Base-by-base conservation (phyloP, 2,888 invertebrate genomes). In the Cantharis flavilabris region DNA sequence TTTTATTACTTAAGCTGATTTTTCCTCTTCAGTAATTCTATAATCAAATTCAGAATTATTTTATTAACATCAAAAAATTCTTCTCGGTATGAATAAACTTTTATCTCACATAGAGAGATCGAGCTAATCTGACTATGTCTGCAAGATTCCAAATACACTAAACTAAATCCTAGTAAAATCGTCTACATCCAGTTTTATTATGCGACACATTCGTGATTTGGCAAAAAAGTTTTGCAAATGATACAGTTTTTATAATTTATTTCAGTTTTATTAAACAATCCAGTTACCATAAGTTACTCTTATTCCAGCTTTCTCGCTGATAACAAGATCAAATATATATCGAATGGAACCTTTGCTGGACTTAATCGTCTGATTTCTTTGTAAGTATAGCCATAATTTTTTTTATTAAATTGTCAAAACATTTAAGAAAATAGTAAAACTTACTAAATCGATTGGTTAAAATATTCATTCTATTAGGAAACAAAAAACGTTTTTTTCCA, bases 271-370 rank as follows among this genome's bases (percentile, higher is more conserved):
- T 49, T 49, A 49, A 49, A 49, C 49, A 49, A 49, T 49, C 49
- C 49, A 49, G 49, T 49, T 49, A 49, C 10, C 16, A 49, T 23
- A 33, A 70, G 9, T 9, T 67, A 16, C 72, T 81, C 73, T 78
- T 76, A 71, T 87, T 86, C 5, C 86, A 91, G 91, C 81, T 90
- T 89, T 84, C 82, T 91, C 70, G 89, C 91, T 3, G 89, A 89
- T 77, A 91, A 91, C 85, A 85, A 85, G 16, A 84, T 91, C 70
- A 83, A 83, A 10, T 82, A 85, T 63, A 83, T 91, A 69, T 84
- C 85, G 62, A 88, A 88, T 16, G 86, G 86, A 62, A 89, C 89
- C n/a, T 91, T 91, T 80, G 86, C 85, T 70, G 88, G 89, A 80
- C 83, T 91, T 20, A 84, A 85, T 64, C 84, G 87, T 71, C 85